phyloP scores from a whole-genome alignment of 2,888 invertebrate genomes.

The Hirtodrosophila confusa region DNA sequence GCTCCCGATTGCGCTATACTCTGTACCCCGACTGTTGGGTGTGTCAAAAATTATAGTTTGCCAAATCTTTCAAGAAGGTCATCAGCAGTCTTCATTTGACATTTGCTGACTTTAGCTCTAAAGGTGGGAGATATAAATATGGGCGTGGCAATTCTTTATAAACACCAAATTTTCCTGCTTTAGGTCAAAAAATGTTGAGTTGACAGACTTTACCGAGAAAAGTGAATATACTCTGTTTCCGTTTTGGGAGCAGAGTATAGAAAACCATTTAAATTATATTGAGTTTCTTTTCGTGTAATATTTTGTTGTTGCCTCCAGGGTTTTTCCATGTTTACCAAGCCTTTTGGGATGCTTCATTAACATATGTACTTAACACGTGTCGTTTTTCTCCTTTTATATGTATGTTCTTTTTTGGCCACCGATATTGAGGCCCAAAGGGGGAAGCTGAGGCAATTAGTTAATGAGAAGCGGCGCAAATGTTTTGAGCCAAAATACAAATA shows the following conservation, averaged over 20 bases:
- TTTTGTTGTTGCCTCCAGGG: constrained; percentile 27
- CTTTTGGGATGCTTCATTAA: constrained; percentile 49
- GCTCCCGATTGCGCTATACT: no score
- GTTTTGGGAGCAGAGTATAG: neutral
- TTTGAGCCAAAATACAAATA: constrained; percentile 52
- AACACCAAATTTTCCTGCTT: no score
- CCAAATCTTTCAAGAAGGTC: no score
- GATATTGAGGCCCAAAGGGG: constrained; percentile 5
- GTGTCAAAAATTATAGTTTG: no score
- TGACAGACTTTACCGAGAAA: no score
- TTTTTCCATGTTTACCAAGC: constrained; percentile 31
- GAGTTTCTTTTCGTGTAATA: constrained; percentile 55
- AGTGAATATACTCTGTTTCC: no score
- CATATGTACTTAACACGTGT: constrained; percentile 74
- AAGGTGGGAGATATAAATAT: no score
- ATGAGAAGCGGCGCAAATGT: constrained; percentile 58
- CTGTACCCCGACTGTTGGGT: no score
- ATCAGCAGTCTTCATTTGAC: no score
- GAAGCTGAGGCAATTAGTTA: constrained; percentile 63
- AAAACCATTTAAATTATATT: constrained; percentile 70
- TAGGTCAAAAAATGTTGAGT: no score
- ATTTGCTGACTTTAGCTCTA: no score
- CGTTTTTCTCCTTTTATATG: constrained; percentile 16
- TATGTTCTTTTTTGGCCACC: constrained; percentile 7
- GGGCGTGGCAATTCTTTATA: no score